Base-by-base conservation (phyloP, 2,888 invertebrate genomes). In the Minunthozetes semirufus region DNA sequence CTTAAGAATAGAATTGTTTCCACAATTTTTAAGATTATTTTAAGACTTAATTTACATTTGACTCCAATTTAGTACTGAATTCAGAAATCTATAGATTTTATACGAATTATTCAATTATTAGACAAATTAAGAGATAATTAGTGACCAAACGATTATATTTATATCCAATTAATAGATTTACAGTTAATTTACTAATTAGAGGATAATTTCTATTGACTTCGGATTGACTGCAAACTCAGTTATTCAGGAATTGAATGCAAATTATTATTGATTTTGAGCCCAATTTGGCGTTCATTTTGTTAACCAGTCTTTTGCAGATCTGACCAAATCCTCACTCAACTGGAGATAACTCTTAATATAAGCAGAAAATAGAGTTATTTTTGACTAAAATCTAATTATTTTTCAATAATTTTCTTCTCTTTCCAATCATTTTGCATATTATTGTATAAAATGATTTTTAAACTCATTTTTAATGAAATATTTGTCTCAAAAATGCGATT, bases 241-340 rank as follows among this genome's bases (percentile, higher is more conserved):
- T 53, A 53, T 53, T 53, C 19, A 13, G 9, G 1, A 29, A 61
- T 61, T 61, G 61, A 61, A 33, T 61, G 61, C 61, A 25, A 61
- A 6, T 53, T 53, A 22, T n/a, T 53, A 42, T 11, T 33, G 33
- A 61, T 27, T 61, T 61, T 61, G 29, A 29, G n/a, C 17, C 15
- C 5, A 61, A 33, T 11, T 27, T 27, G 27, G 3, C 33, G 33
- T 61, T 56, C 22, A 29, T 33, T 61, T 61, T 25, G 27, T 61
- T 33, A 61, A 29, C 29, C 25, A 61, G 61, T 61, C 61, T 61
- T 61, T 61, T 61, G 33, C 61, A 61, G 61, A 61, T 61, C 61
- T 61, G 29, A 61, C 6, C 25, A 17, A 59, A 27, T 59, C 27
- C 42, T 42, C 42, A 19, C 27, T 59, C 22, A 13, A 59, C 27